Conservation (phyloP, 2,797 vertebrate species). For the Macroramphosus scolopax region DNA sequence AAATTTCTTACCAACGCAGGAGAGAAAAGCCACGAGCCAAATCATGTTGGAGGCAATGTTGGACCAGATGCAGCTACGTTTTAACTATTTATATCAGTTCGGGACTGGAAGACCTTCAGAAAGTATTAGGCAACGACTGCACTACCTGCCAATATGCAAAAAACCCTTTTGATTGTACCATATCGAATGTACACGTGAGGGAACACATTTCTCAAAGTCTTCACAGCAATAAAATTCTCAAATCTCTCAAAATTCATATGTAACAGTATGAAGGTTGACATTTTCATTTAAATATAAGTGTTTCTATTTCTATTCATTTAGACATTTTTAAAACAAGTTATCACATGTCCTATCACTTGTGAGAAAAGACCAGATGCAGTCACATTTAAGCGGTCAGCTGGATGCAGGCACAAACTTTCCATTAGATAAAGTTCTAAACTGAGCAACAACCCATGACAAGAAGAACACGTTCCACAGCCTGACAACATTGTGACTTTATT, state of each 20-base stretch:
- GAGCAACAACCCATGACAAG: neutral
- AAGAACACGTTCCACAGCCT: constrained; percentile 7
- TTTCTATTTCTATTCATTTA: neutral
- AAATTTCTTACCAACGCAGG: constrained; percentile 57
- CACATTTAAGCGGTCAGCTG: constrained; percentile 4
- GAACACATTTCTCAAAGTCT: too few relatives aligned
- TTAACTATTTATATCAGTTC: constrained; percentile 54
- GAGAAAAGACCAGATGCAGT: constrained; percentile 51
- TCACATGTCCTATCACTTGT: constrained; percentile 28
- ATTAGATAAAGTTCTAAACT: constrained; percentile 26
- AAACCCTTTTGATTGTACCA: constrained; percentile 1
- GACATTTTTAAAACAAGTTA: neutral
- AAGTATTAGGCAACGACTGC: constrained; percentile 14
- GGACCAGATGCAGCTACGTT: neutral
- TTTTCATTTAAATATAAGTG: too few relatives aligned
- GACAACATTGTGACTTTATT: too few relatives aligned
- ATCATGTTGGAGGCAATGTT: constrained; percentile 62
- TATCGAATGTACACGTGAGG: neutral
- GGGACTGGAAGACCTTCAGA: constrained; percentile 35
- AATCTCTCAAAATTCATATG: neutral
- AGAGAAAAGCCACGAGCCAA: constrained; percentile 51
- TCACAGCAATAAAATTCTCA: neutral
- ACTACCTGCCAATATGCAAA: constrained; percentile 26
- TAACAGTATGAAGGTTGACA: too few relatives aligned
- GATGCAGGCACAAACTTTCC: constrained; percentile 13